phyloP scores from a whole-genome alignment of 2,113 vertebrate genomes.

The Megaceryle maxima region DNA sequence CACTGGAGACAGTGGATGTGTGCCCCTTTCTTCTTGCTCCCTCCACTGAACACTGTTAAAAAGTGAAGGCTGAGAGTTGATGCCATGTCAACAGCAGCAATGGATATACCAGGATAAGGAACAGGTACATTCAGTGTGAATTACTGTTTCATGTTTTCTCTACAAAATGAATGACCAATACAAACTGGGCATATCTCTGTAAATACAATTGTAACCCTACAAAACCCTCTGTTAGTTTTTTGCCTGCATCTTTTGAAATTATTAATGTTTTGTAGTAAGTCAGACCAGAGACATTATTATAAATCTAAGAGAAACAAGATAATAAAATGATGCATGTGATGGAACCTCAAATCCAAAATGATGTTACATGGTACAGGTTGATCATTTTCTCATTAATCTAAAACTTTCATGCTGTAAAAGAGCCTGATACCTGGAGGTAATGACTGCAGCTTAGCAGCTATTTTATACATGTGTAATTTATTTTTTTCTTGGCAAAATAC shows the following conservation, averaged over 20 bases:
- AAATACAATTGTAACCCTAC: neutral
- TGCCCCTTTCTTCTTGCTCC: neutral
- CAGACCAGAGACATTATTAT: neutral
- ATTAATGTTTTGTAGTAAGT: neutral
- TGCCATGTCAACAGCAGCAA: neutral
- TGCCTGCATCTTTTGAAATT: neutral
- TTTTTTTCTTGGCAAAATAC: neutral
- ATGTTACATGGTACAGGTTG: neutral
- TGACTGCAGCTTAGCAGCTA: neutral
- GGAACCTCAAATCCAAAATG: neutral
- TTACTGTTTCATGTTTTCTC: neutral
- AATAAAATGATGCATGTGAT: neutral
- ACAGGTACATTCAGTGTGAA: neutral
- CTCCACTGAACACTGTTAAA: neutral
- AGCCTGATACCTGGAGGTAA: neutral
- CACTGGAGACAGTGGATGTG: neutral
- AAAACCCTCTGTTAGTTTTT: neutral
- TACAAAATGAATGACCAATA: neutral
- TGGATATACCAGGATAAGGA: neutral
- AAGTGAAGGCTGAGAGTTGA: neutral
- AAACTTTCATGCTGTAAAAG: neutral
- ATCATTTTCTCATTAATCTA: neutral
- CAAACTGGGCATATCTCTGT: neutral
- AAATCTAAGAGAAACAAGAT: neutral
- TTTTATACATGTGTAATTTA: neutral